A percentile compares a stretch with the other conserved stretches of the same genome.
Conservation (phyloP, 2,113 vertebrate genomes). For the Colistium nudipinnis region DNA sequence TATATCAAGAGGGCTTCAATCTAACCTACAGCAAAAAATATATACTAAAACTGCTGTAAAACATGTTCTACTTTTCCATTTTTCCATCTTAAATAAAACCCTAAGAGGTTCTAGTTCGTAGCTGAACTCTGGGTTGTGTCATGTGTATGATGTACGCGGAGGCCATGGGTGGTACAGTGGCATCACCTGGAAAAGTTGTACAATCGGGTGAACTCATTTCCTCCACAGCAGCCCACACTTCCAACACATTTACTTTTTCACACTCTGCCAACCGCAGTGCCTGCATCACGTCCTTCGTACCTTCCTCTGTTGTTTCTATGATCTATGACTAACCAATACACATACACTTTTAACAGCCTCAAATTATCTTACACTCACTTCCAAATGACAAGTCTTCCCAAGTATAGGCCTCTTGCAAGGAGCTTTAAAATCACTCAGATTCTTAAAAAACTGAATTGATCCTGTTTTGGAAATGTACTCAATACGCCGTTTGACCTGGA, state of each 20-base stretch:
- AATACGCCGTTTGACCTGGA: neutral
- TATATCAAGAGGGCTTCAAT: constrained; percentile 30
- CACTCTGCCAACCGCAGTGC: neutral
- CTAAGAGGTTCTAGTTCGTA: neutral
- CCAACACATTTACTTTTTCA: constrained; percentile 7
- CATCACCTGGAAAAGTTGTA: neutral
- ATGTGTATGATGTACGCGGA: neutral
- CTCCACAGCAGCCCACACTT: constrained; percentile 39
- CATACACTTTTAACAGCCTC: constrained; percentile 13
- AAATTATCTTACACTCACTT: neutral
- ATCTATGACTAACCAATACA: constrained; percentile 24
- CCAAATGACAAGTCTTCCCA: neutral
- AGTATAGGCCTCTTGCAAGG: no score
- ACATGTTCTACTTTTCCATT: neutral
- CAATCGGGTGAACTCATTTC: constrained; percentile 36
- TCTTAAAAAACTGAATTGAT: no score
- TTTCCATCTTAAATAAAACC: no score
- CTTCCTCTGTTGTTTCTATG: neutral
- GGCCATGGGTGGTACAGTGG: constrained; percentile 15
- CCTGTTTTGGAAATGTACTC: constrained; percentile 12
- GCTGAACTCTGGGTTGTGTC: neutral
- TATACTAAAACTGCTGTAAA: neutral
- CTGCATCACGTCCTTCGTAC: neutral
- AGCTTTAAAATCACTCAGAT: no score
- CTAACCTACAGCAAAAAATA: neutral